These are phyloP conservation scores for Crotophaga sulcirostris DNA, from an alignment of 2,113 vertebrate species.

Conservation along the genomic window DNA sequence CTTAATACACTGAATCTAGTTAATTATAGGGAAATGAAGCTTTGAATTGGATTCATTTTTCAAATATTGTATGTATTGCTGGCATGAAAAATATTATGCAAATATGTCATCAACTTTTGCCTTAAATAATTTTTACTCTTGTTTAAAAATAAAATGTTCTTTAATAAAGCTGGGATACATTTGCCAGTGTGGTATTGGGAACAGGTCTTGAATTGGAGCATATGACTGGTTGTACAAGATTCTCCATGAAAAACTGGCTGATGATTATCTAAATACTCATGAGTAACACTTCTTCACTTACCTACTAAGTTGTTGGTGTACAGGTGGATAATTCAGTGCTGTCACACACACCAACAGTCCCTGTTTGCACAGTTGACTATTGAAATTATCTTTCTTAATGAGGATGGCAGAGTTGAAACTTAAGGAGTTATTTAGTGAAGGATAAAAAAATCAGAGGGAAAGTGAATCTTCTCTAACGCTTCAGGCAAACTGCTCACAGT, in stretches of 20 bases:
- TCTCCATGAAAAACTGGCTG: background rate
- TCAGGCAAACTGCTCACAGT: background rate
- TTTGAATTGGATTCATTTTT: background rate
- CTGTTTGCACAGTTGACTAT: accelerated
- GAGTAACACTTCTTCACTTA: background rate
- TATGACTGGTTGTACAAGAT: background rate
- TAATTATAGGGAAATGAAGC: background rate
- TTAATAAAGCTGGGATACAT: background rate
- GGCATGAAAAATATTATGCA: background rate
- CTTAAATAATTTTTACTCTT: background rate
- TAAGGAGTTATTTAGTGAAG: background rate
- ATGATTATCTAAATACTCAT: too few relatives aligned
- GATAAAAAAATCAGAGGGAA: background rate
- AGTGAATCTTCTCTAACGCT: background rate
- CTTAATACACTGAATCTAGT: background rate
- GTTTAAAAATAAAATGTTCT: background rate
- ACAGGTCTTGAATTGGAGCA: background rate
- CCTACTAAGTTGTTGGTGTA: accelerated
- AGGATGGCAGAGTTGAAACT: background rate
- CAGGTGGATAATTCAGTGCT: background rate
- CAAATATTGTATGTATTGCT: background rate
- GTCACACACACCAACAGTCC: accelerated
- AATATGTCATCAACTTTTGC: background rate
- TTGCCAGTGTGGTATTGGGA: background rate
- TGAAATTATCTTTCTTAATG: background rate